Conservation (phyloP, 2,797 vertebrate species). For the Pseudochaenichthys georgianus region DNA sequence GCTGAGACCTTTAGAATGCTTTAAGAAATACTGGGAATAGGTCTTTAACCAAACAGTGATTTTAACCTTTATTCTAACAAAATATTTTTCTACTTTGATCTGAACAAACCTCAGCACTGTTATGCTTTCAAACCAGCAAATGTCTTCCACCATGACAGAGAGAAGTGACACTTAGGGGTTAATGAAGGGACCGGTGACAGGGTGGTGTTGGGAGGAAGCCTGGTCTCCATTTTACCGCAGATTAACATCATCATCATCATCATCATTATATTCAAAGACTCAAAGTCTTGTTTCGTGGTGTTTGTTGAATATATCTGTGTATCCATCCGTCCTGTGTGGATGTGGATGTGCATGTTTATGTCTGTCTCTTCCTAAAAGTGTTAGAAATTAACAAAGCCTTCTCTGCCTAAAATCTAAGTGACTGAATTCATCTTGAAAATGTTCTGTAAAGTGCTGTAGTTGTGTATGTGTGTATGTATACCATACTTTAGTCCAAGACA, state of each 20-base stretch:
- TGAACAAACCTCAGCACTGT: slow-evolving; percentile 18
- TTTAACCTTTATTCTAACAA: background rate
- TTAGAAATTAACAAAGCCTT: slow-evolving; percentile 31
- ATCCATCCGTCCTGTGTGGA: background rate
- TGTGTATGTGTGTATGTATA: background rate
- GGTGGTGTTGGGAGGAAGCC: slow-evolving; percentile 3
- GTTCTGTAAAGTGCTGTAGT: slow-evolving; percentile 36
- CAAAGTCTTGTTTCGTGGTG: slow-evolving; percentile 29
- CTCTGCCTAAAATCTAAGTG: slow-evolving; percentile 46
- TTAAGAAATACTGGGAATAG: background rate
- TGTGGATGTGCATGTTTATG: slow-evolving; percentile 70
- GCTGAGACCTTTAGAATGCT: background rate
- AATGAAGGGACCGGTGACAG: slow-evolving; percentile 35
- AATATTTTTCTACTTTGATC: slow-evolving; percentile 19
- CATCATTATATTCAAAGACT: background rate
- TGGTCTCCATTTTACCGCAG: slow-evolving; percentile 13
- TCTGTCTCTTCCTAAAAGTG: slow-evolving; percentile 42
- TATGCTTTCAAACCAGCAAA: slow-evolving; percentile 19
- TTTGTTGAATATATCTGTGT: slow-evolving; percentile 58
- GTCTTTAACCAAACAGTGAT: slow-evolving; percentile 14
- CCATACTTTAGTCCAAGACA: slow-evolving; percentile 19
- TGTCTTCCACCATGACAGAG: slow-evolving; percentile 56
- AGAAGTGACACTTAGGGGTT: background rate
- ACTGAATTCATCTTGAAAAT: slow-evolving; percentile 26
- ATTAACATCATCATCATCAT: background rate